Evolutionary conservation across 2,113 vertebrate species (phyloP), one percentile per base, ranked within the genome.

Genomic region (Coracopsis vasa): DNA sequence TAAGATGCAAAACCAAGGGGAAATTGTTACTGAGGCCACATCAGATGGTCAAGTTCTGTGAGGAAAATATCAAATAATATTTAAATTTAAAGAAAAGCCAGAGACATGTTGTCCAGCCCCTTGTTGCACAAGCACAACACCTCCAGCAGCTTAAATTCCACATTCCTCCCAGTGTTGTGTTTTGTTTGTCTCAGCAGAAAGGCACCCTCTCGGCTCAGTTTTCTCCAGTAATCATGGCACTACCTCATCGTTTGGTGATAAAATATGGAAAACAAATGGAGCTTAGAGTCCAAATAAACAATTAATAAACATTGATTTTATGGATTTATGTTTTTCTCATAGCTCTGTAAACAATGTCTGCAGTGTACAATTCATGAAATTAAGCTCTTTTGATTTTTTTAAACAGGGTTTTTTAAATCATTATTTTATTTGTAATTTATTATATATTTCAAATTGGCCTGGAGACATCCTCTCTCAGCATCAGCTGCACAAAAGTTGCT

Each of bases 101-200:
- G 21, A 54, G 71, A 13, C 1, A 0, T 0, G 8, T 1, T 19
- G 19, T 33, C 21, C 3, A 2, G 25, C 45, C 16, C 37, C 37
- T 11, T 2, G 1, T 0, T 15, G 50, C 16, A 2, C 0, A 1
- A 33, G 78, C 7, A 0, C 74, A 35, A 33, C 66, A 6, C 20
- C 67, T n/a, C 83, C 33, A 11, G 51, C 37, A 41, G 56, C 27
- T 6, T 17, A 16, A 37, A n/a, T 35, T 19, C 33, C 4, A 2
- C 3, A 1, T 15, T 66, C 20, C 0, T 53, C 6, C 7, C 11
- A 2, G 0, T 4, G 6, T 50, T 2, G 1, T 0, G 10, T 35
- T 25, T 50, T 1, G 15, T 23, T 3, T 42, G 19, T 11, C 78
- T 62, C 65, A 8, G 54, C 64, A 64, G 42, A 66, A 53, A 58